Percentiles rank a stretch among this genome's conserved stretches.
Evolutionary conservation across 2,113 vertebrate species (phyloP).

Genomic region (Oreochromis aureus): DNA sequence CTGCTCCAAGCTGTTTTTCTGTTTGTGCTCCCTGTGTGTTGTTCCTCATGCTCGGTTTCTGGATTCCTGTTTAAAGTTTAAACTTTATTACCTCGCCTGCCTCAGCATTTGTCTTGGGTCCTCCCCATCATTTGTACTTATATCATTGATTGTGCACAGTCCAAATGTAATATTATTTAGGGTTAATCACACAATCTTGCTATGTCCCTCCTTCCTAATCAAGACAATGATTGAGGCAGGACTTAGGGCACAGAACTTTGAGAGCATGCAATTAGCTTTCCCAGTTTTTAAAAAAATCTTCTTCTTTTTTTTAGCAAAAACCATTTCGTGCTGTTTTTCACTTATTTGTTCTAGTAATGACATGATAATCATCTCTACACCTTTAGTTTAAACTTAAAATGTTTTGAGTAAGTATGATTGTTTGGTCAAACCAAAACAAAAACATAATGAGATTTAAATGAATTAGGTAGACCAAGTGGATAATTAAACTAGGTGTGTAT

Average conservation of each 20-base stretch:
- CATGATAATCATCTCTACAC: background rate
- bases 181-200: background rate
- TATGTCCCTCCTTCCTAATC: background rate
- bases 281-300: background rate
- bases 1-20: background rate
- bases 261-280: background rate
- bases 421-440: background rate
- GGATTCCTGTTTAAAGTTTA: background rate
- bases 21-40: background rate
- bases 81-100: background rate
- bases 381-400: background rate
- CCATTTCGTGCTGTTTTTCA: accelerated
- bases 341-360: background rate
- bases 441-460: background rate
- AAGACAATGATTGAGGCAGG: background rate
- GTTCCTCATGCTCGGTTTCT: background rate
- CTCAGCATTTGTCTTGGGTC: background rate
- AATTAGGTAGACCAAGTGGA: background rate
- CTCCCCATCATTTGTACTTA: background rate
- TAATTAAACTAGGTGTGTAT: background rate
- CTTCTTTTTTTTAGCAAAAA: background rate
- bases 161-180: background rate
- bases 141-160: background rate
- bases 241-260: background rate
- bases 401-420: background rate